Conservation (phyloP, 1,140 invertebrate species). For the Aphaenogaster ashmeadi region DNA sequence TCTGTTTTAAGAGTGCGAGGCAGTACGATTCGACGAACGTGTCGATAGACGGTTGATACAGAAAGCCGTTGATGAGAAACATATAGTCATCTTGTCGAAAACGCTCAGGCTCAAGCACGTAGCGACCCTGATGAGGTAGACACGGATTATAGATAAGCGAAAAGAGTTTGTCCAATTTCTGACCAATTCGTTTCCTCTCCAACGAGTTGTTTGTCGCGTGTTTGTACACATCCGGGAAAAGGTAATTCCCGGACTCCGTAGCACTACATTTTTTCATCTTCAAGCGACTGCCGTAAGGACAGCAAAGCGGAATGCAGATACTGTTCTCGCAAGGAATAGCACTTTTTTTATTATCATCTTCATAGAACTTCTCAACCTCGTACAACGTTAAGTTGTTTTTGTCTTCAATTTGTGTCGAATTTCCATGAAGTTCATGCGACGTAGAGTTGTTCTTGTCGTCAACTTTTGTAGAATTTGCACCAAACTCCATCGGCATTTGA, state of each 20-base stretch:
- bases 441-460: background rate
- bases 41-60: conserved; percentile 82
- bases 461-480: background rate
- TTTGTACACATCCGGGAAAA: conserved; percentile 58
- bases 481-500: background rate
- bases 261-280: background rate
- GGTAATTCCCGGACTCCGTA: background rate
- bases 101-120: conserved; percentile 84
- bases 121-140: conserved; percentile 69
- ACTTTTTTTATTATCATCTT: background rate
- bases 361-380: background rate
- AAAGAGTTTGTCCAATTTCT: conserved; percentile 20
- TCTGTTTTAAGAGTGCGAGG: conserved; percentile 33
- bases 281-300: background rate
- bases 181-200: background rate
- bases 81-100: conserved; percentile 86
- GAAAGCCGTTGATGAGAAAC: conserved; percentile 87
- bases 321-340: background rate
- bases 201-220: background rate
- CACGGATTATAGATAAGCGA: conserved; percentile 65
- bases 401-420: background rate
- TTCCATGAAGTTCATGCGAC: background rate
- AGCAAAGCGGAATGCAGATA: conserved; percentile 62
- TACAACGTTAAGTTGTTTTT: background rate
- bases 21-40: conserved; percentile 69